Evolutionary conservation across 2,113 vertebrate genomes (phyloP).

Genomic region (Paratilapia polleni): DNA sequence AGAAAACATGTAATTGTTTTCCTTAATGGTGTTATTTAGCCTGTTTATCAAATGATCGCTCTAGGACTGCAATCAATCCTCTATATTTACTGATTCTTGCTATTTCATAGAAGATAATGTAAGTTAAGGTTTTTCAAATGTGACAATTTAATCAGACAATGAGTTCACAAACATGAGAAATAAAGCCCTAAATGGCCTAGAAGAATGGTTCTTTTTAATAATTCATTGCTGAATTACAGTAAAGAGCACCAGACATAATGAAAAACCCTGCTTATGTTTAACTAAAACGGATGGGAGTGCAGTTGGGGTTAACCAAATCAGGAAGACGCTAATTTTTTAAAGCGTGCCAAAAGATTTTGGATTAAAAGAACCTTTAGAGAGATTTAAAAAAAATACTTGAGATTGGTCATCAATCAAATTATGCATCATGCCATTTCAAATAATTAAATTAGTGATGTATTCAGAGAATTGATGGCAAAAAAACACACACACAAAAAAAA

Average conservation of each 20-base stretch:
- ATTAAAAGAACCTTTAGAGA: neutral
- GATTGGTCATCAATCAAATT: neutral
- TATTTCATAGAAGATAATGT: neutral
- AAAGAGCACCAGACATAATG: neutral
- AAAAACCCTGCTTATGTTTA: neutral
- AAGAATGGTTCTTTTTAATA: neutral
- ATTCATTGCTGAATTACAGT: neutral
- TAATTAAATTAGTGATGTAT: neutral
- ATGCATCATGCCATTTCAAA: neutral
- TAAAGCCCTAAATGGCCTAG: neutral
- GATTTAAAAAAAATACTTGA: neutral
- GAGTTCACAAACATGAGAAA: neutral
- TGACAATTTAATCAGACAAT: slow-evolving; percentile 16
- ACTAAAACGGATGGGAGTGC: neutral
- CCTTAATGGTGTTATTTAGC: slow-evolving; percentile 36
- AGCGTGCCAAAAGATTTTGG: neutral
- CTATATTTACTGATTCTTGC: neutral
- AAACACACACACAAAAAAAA: no score
- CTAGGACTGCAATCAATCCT: slow-evolving; percentile 32
- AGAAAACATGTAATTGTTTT: slow-evolving; percentile 55
- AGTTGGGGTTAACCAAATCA: neutral
- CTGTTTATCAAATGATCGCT: slow-evolving; percentile 33
- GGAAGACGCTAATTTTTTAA: neutral
- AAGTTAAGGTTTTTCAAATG: neutral
- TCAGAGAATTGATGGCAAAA: neutral